Conservation (phyloP, 2,888 invertebrate genomes). For the Aporophyla lueneburgensis region DNA sequence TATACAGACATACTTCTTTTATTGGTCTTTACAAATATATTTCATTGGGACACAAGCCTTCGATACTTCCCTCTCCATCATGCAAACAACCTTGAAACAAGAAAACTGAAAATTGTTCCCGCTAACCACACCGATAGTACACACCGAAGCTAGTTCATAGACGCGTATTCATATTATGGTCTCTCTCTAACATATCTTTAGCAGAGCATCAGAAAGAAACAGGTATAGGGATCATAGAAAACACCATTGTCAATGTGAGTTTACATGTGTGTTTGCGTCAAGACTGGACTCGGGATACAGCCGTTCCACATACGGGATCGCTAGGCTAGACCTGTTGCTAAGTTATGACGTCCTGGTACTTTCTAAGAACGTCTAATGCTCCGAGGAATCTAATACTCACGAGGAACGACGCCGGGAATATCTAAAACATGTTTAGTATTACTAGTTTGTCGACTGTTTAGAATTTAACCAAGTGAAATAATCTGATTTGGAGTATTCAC, state of each 20-base stretch:
- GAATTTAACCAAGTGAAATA: slow-evolving; percentile 6
- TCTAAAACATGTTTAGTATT: slow-evolving; percentile 33
- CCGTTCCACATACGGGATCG: slow-evolving; percentile 79
- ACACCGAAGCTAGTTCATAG: slow-evolving; percentile 67
- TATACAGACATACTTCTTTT: not conserved
- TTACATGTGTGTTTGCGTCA: slow-evolving; percentile 75
- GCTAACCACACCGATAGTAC: slow-evolving; percentile 62
- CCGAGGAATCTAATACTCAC: slow-evolving; percentile 78
- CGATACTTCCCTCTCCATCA: slow-evolving; percentile 39
- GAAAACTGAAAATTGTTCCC: slow-evolving; percentile 55
- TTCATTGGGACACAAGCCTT: slow-evolving; percentile 11
- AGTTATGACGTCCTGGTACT: slow-evolving; percentile 85
- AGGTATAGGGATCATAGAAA: slow-evolving; percentile 84
- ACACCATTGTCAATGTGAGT: slow-evolving; percentile 71
- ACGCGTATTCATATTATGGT: slow-evolving; percentile 68
- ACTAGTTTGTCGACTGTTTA: slow-evolving; percentile 6
- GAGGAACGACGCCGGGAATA: slow-evolving; percentile 41
- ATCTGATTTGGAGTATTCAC: not conserved
- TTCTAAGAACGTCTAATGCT: slow-evolving; percentile 91
- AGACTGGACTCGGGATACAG: slow-evolving; percentile 77
- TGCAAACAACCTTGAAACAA: slow-evolving; percentile 27
- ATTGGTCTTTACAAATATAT: slow-evolving; percentile 18
- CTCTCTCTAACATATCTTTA: slow-evolving; percentile 66
- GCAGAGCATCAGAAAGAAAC: slow-evolving; percentile 71
- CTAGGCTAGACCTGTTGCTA: slow-evolving; percentile 79